A percentile compares a stretch with the other conserved stretches of the same genome.
phyloP scores from a whole-genome alignment of 2,797 vertebrate genomes.

The Megalops cyprinoides region DNA sequence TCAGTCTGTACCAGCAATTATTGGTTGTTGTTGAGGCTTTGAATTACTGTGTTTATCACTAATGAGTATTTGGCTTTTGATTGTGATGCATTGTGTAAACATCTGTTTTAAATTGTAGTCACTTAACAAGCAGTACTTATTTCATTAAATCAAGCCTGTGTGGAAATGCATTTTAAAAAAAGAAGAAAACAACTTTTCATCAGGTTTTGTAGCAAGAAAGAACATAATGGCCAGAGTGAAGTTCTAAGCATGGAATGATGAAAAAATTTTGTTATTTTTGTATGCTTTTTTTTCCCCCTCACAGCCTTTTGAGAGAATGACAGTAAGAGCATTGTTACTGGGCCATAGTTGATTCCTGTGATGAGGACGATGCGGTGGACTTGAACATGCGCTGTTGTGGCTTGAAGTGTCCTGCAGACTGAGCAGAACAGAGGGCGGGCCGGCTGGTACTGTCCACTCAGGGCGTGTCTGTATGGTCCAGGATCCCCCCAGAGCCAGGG shows the following conservation, averaged over 20 bases:
- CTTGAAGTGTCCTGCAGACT: neutral
- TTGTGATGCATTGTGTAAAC: neutral
- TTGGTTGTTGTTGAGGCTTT: neutral
- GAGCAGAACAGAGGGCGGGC: neutral
- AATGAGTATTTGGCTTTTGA: neutral
- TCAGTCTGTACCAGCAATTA: neutral
- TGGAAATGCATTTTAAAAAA: no score
- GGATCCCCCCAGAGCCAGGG: slow-evolving; percentile 31
- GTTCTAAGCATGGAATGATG: neutral
- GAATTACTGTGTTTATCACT: neutral
- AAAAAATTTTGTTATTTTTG: no score
- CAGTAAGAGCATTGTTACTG: neutral
- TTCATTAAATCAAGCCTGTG: no score
- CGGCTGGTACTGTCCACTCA: neutral
- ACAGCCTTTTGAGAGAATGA: neutral
- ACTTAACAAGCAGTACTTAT: no score
- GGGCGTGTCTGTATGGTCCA: slow-evolving; percentile 1
- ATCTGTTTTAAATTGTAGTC: no score
- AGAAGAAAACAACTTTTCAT: no score
- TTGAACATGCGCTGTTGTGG: neutral
- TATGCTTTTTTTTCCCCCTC: neutral
- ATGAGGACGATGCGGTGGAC: neutral
- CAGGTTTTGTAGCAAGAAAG: no score
- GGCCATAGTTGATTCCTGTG: neutral
- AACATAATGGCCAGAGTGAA: neutral